These are phyloP conservation scores for Dryadula phaetusa DNA, from an alignment of 2,888 invertebrate species.

Conservation along the genomic window DNA sequence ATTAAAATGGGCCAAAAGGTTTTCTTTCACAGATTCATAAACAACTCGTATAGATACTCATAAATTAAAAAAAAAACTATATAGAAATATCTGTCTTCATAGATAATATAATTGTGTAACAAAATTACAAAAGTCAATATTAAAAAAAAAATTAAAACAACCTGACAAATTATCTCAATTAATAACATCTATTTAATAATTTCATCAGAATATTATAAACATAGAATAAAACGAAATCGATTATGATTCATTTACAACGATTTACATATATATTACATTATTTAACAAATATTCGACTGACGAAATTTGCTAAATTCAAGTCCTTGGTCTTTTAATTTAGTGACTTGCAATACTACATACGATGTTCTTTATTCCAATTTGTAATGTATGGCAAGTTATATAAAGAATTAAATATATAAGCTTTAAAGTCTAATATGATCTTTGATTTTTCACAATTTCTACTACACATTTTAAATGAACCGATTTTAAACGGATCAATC, in stretches of 20 bases:
- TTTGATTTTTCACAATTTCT: no score
- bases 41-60: no score
- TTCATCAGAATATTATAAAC: constrained; percentile 8
- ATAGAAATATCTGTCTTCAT: no score
- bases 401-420: no score
- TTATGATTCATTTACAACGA: constrained; percentile 21
- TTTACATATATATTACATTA: constrained; percentile 21
- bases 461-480: no score
- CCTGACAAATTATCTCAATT: constrained; percentile 8
- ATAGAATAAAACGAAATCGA: constrained; percentile 1
- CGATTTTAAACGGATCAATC: no score
- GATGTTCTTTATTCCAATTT: no score
- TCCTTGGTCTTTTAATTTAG: constrained; percentile 4
- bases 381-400: no score
- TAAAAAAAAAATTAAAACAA: background rate
- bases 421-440: no score
- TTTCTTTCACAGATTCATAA: no score
- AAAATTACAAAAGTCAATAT: background rate
- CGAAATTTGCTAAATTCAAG: constrained; percentile 4
- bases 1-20: no score
- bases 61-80: no score
- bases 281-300: background rate
- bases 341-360: background rate
- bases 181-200: background rate
- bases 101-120: background rate